A percentile compares a stretch with the other conserved stretches of the same genome.
Evolutionary conservation across 2,888 invertebrate genomes (phyloP).

Genomic region (Caenorhabditis drosophilae): DNA sequence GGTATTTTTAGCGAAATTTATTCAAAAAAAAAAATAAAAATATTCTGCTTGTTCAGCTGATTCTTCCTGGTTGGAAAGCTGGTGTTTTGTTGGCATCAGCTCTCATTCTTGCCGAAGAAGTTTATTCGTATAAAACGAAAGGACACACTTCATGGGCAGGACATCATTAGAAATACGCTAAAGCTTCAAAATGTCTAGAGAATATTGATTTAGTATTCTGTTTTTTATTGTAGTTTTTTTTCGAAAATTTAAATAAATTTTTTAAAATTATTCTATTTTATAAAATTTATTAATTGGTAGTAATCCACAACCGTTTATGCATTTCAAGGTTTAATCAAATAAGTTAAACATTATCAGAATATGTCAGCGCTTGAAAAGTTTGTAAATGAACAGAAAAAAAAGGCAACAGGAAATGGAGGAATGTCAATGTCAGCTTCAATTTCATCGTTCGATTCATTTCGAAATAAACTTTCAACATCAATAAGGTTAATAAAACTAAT

Average conservation of each 20-base stretch:
- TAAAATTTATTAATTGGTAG: neutral
- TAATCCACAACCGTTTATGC: neutral
- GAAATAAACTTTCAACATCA: constrained; percentile 46
- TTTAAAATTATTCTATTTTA: neutral
- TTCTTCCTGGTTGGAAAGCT: constrained; percentile 58
- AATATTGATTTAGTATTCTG: too few relatives aligned
- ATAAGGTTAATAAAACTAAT: constrained; percentile 30
- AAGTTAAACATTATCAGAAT: constrained; percentile 2
- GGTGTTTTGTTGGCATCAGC: constrained; percentile 59
- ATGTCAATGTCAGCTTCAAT: constrained; percentile 41
- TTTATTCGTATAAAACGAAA: constrained; percentile 55
- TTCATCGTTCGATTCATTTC: constrained; percentile 46
- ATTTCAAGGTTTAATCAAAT: neutral
- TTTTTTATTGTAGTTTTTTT: neutral
- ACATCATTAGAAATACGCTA: constrained; percentile 58
- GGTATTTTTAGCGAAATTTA: too few relatives aligned
- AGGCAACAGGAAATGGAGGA: constrained; percentile 23
- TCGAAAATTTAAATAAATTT: neutral
- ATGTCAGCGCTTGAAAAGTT: constrained; percentile 67
- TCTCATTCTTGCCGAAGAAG: constrained; percentile 62
- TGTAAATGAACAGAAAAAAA: constrained; percentile 66
- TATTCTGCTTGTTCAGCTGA: constrained; percentile 39
- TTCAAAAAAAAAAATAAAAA: too few relatives aligned
- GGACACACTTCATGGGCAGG: constrained; percentile 63
- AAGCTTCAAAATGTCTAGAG: too few relatives aligned